Percentiles rank a stretch among this genome's conserved stretches.
These are phyloP conservation scores for Athrips mouffetella DNA, from an alignment of 2,888 invertebrate species.

Conservation along the genomic window DNA sequence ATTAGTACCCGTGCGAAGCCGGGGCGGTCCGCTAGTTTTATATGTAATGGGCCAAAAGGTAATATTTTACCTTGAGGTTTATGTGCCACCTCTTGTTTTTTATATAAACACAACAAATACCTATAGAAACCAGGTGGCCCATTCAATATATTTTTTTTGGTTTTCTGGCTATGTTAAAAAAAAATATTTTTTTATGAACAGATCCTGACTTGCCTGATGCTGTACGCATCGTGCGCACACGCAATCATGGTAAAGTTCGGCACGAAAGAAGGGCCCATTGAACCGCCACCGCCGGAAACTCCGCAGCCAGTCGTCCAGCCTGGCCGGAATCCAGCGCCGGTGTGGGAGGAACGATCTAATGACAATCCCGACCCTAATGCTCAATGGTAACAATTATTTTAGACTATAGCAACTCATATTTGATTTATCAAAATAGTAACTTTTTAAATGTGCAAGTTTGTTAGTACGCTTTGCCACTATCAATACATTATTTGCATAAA, in stretches of 20 bases:
- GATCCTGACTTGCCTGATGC: constrained; percentile 67
- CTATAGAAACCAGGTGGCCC: too few species aligned
- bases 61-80: too few species aligned
- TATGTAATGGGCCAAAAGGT: too few species aligned
- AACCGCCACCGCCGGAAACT: constrained; percentile 76
- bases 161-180: too few species aligned
- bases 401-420: background rate
- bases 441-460: too few species aligned
- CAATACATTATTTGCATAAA: background rate
- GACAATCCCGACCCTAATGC: constrained; percentile 80
- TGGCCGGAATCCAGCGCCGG: constrained; percentile 77
- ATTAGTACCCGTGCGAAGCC: too few species aligned
- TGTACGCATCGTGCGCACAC: constrained; percentile 65
- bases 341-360: constrained; percentile 78
- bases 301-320: constrained; percentile 69
- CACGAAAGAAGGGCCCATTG: constrained; percentile 79
- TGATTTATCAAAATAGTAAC: too few species aligned
- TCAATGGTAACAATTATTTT: constrained; percentile 52
- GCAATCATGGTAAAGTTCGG: constrained; percentile 81
- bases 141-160: too few species aligned
- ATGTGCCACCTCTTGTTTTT: too few species aligned
- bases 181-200: constrained; percentile 31
- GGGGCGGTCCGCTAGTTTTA: too few species aligned
- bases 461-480: too few species aligned
- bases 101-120: too few species aligned